Conservation (phyloP, 2,113 vertebrate genomes). For the Pterophyllum scalare region DNA sequence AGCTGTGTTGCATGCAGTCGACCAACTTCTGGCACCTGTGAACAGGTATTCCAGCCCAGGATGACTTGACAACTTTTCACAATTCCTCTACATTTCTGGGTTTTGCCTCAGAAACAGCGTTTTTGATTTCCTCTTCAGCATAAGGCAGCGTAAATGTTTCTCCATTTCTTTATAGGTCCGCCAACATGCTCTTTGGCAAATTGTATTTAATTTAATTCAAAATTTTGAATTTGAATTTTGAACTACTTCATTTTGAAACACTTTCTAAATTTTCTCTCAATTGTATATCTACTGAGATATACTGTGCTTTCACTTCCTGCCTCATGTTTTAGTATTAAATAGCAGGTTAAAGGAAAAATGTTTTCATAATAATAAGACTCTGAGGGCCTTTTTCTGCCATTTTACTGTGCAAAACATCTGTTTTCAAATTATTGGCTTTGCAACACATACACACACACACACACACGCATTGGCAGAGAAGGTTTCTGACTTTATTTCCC, state of each 20-base stretch:
- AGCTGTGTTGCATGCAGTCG: too few species aligned
- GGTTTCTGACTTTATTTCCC: conserved; percentile 1
- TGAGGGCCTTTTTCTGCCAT: neutral
- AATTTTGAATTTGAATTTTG: too few species aligned
- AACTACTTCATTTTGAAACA: neutral
- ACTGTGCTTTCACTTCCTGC: neutral
- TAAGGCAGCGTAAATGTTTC: too few species aligned
- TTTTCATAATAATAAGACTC: neutral
- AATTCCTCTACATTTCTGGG: too few species aligned
- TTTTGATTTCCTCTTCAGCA: too few species aligned
- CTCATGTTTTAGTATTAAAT: neutral
- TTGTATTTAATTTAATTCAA: too few species aligned
- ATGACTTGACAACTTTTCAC: too few species aligned
- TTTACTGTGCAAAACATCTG: neutral
- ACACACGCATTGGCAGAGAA: neutral
- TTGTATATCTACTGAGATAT: neutral
- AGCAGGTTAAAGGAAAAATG: neutral
- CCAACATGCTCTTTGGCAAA: too few species aligned
- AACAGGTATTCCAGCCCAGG: too few species aligned
- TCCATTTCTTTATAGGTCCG: too few species aligned
- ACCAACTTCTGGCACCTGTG: too few species aligned
- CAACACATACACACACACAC: neutral
- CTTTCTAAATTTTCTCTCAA: neutral
- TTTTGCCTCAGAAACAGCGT: too few species aligned
- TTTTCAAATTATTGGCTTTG: neutral